Evolutionary conservation across 2,797 vertebrate genomes (phyloP).

Genomic region (Mus caroli): DNA sequence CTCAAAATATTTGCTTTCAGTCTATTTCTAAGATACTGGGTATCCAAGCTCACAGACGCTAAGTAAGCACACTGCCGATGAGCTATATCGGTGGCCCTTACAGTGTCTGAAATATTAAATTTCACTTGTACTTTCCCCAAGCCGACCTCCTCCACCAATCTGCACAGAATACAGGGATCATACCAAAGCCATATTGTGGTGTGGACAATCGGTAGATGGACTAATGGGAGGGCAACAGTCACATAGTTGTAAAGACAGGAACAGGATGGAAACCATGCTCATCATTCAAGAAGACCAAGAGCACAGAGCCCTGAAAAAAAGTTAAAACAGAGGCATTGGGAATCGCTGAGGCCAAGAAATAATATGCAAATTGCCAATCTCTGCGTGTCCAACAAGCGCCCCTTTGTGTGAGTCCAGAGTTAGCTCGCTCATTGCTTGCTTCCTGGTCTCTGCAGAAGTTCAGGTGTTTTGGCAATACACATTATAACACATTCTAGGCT

Average conservation of each 20-base stretch:
- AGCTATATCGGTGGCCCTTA: too few relatives aligned
- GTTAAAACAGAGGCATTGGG: not conserved
- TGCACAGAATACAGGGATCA: not conserved
- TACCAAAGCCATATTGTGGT: not conserved
- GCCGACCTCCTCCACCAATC: too few relatives aligned
- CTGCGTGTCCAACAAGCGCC: not conserved
- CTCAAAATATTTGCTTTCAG: slow-evolving; percentile 6
- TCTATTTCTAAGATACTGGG: not conserved
- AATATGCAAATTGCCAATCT: not conserved
- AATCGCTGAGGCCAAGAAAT: not conserved
- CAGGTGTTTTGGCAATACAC: slow-evolving; percentile 40
- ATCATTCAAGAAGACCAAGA: not conserved
- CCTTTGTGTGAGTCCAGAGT: slow-evolving; percentile 41
- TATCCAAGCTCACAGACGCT: not conserved
- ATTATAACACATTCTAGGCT: not conserved
- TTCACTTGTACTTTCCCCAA: not conserved
- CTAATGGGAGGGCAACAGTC: not conserved
- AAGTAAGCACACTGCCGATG: too few relatives aligned
- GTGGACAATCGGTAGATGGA: not conserved
- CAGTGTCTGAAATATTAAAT: not conserved
- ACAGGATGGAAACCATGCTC: slow-evolving; percentile 2
- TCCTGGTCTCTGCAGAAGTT: not conserved
- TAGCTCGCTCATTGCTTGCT: slow-evolving; percentile 40
- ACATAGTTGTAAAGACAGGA: not conserved
- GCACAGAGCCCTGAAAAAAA: slow-evolving; percentile 38